A percentile compares a stretch with the other conserved stretches of the same genome.
Conservation (phyloP, 2,797 vertebrate species). For the Schizopygopsis pylzovi region DNA sequence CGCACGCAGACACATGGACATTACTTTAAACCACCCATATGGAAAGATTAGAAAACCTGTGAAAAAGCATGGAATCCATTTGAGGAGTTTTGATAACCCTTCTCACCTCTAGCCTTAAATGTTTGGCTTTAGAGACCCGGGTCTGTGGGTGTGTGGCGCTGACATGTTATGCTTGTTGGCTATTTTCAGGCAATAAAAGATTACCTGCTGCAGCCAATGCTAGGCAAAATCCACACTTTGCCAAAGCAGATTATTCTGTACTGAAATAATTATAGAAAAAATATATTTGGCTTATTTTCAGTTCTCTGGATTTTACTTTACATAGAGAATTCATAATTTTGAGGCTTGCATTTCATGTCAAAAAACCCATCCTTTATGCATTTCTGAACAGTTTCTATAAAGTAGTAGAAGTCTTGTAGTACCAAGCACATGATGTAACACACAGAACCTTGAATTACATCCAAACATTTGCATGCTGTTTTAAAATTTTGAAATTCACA, state of each 20-base stretch:
- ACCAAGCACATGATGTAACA: slow-evolving; percentile 28
- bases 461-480: slow-evolving; percentile 31
- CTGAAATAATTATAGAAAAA: not conserved
- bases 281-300: not conserved
- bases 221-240: not conserved
- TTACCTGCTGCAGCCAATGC: not conserved
- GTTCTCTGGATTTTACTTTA: not conserved
- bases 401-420: slow-evolving; percentile 12
- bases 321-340: slow-evolving; percentile 1
- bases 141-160: slow-evolving; percentile 24
- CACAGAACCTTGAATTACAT: slow-evolving; percentile 19
- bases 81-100: slow-evolving; percentile 55
- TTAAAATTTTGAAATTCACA: slow-evolving; percentile 1
- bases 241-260: not conserved
- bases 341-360: not conserved
- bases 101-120: slow-evolving; percentile 54
- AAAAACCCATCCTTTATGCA: slow-evolving; percentile 15
- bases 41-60: slow-evolving; percentile 51
- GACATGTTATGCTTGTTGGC: slow-evolving; percentile 27
- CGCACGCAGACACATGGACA: slow-evolving; percentile 47
- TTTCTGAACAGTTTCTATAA: slow-evolving; percentile 31
- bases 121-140: slow-evolving; percentile 44
- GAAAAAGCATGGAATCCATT: slow-evolving; percentile 45
- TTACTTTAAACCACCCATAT: slow-evolving; percentile 49
- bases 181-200: slow-evolving; percentile 27